Base-by-base conservation (phyloP, 2,888 invertebrate genomes). In the Thymelicus sylvestris region DNA sequence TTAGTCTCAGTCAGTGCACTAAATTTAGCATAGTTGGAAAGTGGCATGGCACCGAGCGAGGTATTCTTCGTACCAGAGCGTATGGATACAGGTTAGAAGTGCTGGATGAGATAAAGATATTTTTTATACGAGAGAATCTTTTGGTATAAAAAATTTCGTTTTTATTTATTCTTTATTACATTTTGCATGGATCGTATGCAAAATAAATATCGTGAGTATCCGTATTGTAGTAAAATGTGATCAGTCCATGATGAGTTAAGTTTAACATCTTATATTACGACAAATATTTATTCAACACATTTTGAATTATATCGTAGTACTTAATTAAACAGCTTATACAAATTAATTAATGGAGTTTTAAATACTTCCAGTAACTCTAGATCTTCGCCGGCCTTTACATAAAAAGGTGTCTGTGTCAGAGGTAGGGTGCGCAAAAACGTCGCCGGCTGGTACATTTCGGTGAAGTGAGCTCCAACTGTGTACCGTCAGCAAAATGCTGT, bases 391-490 rank as follows among this genome's bases (percentile, higher is more conserved):
- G 77, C 78, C 78, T 84, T 85, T 80, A 81, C 82, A 87, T 86
- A 88, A 88, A 90, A 90, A 89, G 89, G 90, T 89, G 90, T 87
- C 88, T 86, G 83, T 86, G 86, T 85, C 87, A 86, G 87, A 88
- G 87, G 89, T 88, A 90, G 78, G 79, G 89, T 85, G 84, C 82
- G 88, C 90, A 89, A 86, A 90, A 89, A 88, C 87, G 89, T 88
- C 89, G 83, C 80, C 85, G 84, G 89, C 90, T 80, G 83, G 82
- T 81, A 79, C 86, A 86, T 86, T 84, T 84, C 84, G 84, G 81
- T 84, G 86, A 83, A 87, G 87, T 83, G 86, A 88, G 83, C 84
- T 79, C 79, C 78, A 79, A 80, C 83, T 79, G 61, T 52, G 86
- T 86, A 89, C 74, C 74, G 88, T 77, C 73, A 73, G 82, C 83